Conservation (phyloP, 2,888 invertebrate genomes). For the Standfussiana lucernea region DNA sequence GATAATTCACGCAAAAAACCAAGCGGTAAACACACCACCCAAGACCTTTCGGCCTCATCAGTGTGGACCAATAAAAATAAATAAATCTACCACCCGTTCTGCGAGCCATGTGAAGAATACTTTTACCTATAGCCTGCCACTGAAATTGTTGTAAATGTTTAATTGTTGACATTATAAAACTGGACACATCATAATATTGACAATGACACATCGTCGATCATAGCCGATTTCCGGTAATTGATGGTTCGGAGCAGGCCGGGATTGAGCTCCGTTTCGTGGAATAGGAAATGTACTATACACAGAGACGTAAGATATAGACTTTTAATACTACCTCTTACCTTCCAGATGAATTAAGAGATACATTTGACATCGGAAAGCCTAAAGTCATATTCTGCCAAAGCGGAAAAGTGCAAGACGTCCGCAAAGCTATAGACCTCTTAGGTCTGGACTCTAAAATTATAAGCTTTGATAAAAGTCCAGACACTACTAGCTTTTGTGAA, state of each 20-base stretch:
- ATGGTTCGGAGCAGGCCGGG: neutral
- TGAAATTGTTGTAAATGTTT: neutral
- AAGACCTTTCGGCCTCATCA: neutral
- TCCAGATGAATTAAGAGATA: conserved; percentile 73
- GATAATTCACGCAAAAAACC: no score
- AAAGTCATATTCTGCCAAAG: conserved; percentile 78
- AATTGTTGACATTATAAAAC: neutral
- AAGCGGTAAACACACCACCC: neutral
- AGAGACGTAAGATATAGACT: neutral
- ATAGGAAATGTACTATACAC: neutral
- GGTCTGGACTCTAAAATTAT: conserved; percentile 69
- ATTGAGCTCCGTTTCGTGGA: neutral
- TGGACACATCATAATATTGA: neutral
- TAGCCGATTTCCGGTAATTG: neutral
- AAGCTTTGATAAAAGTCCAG: conserved; percentile 72
- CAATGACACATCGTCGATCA: neutral
- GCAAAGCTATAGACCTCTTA: conserved; percentile 62
- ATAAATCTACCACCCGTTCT: no score
- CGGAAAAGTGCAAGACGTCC: conserved; percentile 69
- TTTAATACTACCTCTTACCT: conserved; percentile 17
- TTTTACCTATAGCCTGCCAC: no score
- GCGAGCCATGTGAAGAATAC: no score
- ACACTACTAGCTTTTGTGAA: conserved; percentile 65
- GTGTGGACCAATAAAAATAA: no score
- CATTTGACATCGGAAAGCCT: conserved; percentile 69